A percentile compares a stretch with the other conserved stretches of the same genome.
Conservation (phyloP, 2,888 invertebrate genomes). For the Agonopterix subpropinquella region DNA sequence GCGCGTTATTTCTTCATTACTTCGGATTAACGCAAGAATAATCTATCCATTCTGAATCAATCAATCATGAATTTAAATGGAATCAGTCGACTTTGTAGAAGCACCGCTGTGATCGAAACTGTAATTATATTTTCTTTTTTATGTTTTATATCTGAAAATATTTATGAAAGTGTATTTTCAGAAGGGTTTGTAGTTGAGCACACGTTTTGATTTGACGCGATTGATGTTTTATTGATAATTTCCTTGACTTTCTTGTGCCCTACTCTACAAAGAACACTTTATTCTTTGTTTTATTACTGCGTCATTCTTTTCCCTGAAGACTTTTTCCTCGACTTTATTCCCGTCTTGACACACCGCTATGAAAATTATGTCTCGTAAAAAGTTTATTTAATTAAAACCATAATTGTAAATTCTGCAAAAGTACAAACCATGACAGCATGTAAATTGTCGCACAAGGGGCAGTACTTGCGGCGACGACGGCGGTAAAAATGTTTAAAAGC, state of each 20-base stretch:
- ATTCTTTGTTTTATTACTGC: neutral
- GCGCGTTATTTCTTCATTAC: no score
- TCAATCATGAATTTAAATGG: no score
- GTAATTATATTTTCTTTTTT: neutral
- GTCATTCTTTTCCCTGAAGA: neutral
- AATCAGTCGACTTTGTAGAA: no score
- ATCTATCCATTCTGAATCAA: no score
- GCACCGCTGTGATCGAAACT: neutral
- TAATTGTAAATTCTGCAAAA: neutral
- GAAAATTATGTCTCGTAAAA: neutral
- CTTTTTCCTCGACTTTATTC: neutral
- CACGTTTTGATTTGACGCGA: slow-evolving; percentile 1
- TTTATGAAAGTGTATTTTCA: no score
- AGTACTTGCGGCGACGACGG: no score
- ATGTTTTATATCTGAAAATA: neutral
- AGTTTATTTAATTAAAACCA: neutral
- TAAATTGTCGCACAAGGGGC: no score
- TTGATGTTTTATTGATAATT: slow-evolving; percentile 4
- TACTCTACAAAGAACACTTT: neutral
- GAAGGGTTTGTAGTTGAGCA: neutral
- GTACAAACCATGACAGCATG: neutral
- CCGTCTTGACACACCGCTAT: neutral
- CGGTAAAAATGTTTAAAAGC: no score
- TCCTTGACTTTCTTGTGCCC: neutral
- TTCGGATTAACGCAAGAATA: no score